These are phyloP conservation scores for Drosophila flavopinicola DNA, from an alignment of 2,888 invertebrate species.

Conservation along the genomic window DNA sequence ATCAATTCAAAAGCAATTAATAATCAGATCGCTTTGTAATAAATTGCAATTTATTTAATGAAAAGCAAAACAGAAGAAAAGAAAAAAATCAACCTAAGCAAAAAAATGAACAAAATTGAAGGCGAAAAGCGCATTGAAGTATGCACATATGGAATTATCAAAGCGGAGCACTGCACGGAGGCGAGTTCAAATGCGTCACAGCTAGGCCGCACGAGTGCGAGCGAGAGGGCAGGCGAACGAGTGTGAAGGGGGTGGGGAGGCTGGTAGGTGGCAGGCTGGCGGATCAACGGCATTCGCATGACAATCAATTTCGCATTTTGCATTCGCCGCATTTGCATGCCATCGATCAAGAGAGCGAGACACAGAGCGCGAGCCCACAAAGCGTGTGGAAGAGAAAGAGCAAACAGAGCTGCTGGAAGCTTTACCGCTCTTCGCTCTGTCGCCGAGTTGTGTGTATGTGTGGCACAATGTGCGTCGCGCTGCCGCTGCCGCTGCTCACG, in stretches of 20 bases:
- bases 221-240: conserved; percentile 3
- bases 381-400: conserved; percentile 26
- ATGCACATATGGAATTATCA: conserved; percentile 41
- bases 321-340: conserved; percentile 55
- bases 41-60: conserved; percentile 74
- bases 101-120: conserved; percentile 55
- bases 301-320: conserved; percentile 50
- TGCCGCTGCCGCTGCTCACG: conserved; percentile 41
- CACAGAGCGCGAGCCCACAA: conserved; percentile 15
- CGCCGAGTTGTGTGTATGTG: conserved; percentile 4
- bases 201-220: neutral
- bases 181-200: conserved; percentile 66
- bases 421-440: conserved; percentile 44
- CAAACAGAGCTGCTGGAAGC: conserved; percentile 29
- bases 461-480: conserved; percentile 37
- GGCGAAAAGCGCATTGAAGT: conserved; percentile 58
- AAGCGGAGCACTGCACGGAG: conserved; percentile 34
- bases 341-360: conserved; percentile 27
- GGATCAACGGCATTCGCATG: conserved; percentile 54
- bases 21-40: conserved; percentile 74
- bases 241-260: neutral
- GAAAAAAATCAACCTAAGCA: conserved; percentile 54
- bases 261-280: conserved; percentile 22
- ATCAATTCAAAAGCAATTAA: conserved; percentile 74
- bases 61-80: conserved; percentile 43